A percentile compares a stretch with the other conserved stretches of the same genome.
Evolutionary conservation across 35 echinoderm and acorn worm species (phyloP).

Genomic region (Stichopus chloronotus): DNA sequence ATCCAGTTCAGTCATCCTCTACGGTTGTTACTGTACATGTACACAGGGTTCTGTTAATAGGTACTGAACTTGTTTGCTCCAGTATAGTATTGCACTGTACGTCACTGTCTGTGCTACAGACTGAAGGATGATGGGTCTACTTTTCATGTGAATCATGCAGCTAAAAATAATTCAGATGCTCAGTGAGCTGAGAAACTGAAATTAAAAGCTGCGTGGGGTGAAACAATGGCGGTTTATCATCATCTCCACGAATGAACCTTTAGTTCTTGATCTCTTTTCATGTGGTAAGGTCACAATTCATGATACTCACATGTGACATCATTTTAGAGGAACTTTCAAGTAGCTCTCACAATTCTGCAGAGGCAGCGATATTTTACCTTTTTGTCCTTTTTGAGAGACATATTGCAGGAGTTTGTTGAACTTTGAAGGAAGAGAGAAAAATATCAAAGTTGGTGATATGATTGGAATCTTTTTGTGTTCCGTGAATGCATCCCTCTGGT

Average conservation of each 20-base stretch:
- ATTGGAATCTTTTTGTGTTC: no score
- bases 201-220: not conserved
- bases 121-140: no score
- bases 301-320: not conserved
- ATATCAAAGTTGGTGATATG: not conserved
- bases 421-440: not conserved
- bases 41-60: no score
- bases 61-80: no score
- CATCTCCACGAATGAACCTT: not conserved
- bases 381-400: no score
- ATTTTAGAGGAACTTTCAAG: not conserved
- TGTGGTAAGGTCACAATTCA: not conserved
- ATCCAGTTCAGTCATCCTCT: no score
- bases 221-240: not conserved
- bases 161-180: no score
- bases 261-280: not conserved
- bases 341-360: not conserved
- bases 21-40: no score
- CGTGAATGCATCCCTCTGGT: no score
- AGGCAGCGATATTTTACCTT: not conserved
- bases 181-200: not conserved
- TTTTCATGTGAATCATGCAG: no score
- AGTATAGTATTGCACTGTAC: no score
- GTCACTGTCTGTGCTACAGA: no score
- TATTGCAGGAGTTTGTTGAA: not conserved